These are phyloP conservation scores for Ditylenchus weischeri DNA, from an alignment of 2,888 invertebrate genomes.

Conservation along the genomic window DNA sequence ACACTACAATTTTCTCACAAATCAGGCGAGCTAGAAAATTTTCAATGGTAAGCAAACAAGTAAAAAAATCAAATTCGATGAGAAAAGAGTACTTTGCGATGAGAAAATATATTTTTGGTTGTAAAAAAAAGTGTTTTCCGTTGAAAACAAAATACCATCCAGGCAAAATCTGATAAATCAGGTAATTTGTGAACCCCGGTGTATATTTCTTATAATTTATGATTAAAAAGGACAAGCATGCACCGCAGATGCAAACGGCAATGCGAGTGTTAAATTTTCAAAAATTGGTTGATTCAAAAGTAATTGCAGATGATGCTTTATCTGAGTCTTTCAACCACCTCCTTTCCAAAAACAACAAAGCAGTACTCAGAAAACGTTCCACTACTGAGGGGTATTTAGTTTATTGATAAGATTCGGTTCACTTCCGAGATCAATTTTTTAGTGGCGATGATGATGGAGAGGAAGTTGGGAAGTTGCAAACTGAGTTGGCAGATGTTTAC, in stretches of 20 bases:
- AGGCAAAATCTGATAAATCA: too few species aligned
- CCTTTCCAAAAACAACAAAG: slow-evolving; percentile 15
- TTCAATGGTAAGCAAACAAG: too few species aligned
- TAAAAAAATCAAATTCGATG: too few species aligned
- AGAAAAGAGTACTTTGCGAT: too few species aligned
- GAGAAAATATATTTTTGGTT: too few species aligned
- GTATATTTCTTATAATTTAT: too few species aligned
- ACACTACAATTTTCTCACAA: too few species aligned
- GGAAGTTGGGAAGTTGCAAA: slow-evolving; percentile 29
- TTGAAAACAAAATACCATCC: too few species aligned
- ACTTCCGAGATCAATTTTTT: background rate
- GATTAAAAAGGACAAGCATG: too few species aligned
- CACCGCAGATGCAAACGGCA: background rate
- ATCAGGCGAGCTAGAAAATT: too few species aligned
- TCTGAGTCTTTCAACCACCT: slow-evolving; percentile 20
- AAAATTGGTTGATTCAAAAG: background rate
- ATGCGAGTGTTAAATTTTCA: background rate
- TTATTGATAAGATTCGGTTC: background rate
- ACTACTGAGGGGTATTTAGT: slow-evolving; percentile 8
- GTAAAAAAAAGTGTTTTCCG: too few species aligned
- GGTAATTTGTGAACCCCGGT: too few species aligned
- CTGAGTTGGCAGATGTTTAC: slow-evolving; percentile 41
- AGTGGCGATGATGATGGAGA: slow-evolving; percentile 1
- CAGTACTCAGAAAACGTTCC: background rate
- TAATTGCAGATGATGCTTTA: slow-evolving; percentile 20